Evolutionary conservation across 2,113 vertebrate genomes (phyloP), one percentile per base, ranked within the genome.

Genomic region (Danionella cerebrum): DNA sequence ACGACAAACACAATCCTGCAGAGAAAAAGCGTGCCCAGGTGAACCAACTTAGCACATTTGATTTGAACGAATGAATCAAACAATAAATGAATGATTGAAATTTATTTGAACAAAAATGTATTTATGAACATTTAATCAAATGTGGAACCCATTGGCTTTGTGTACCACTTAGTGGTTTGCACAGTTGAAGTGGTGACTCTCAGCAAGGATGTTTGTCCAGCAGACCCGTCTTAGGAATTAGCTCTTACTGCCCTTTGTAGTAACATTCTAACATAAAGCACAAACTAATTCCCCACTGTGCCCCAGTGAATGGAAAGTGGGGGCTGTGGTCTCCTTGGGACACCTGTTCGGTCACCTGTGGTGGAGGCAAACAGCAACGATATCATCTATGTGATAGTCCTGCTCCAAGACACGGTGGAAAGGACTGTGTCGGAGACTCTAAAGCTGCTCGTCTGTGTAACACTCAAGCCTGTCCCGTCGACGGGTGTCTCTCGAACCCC

Each of bases 271-370:
- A 25, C 22, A 39, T 31, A 41, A 14, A 50, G 21, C 6, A 0
- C 19, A 3, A 19, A 19, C 5, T 53, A 5, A 53, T 55, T 14
- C 21, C 18, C 63, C 22, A 41, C 13, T 9, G 39, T 50, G 48
- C 44, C 65, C 53, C 85, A 98, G 96, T 98, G 76, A 87, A 95
- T 76, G 96, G 96, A 68, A 91, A 90, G 48, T 98, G 95, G 95
- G 95, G 96, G 45, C 94, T 94, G 13, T 98, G 95, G 95, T 96
- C 96, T 65, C 91, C 80, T 0, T 98, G 96, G 96, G 90, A 94
- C 76, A 83, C 86, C 72, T 98, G 96, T 73, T 90, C 91, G 12
- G 85, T 93, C 70, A 97, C 94, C 3, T 98, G 96, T 74, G 92
- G 91, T 74, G 93, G 94, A 78, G 96, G 95, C 60, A 69, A 92